Percentiles rank a stretch among this genome's conserved stretches.
These are phyloP conservation scores for Lasius fuliginosus DNA, from an alignment of 2,888 invertebrate genomes.

Conservation along the genomic window DNA sequence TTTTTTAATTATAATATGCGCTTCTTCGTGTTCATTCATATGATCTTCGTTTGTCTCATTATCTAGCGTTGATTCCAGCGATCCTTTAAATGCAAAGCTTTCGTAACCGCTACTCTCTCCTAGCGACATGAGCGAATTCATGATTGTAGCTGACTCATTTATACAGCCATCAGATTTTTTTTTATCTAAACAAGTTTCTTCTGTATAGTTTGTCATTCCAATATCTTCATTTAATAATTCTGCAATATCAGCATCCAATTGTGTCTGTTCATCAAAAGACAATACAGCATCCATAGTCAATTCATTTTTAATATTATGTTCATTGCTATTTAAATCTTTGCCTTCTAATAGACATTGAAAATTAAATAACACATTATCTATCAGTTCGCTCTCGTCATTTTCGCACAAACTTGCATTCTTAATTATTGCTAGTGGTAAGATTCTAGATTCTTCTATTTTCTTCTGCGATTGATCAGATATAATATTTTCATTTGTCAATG, in stretches of 20 bases:
- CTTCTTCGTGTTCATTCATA: slow-evolving; percentile 75
- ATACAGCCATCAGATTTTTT: slow-evolving; percentile 71
- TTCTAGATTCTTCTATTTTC: slow-evolving; percentile 42
- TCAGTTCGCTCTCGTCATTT: slow-evolving; percentile 68
- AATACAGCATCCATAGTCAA: slow-evolving; percentile 61
- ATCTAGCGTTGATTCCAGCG: slow-evolving; percentile 86
- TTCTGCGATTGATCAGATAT: slow-evolving; percentile 61
- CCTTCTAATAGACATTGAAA: slow-evolving; percentile 79
- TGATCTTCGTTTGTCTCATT: slow-evolving; percentile 83
- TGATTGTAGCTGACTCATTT: slow-evolving; percentile 81
- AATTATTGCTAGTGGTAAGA: slow-evolving; percentile 62
- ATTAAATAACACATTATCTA: slow-evolving; percentile 78
- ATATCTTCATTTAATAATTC: slow-evolving; percentile 82
- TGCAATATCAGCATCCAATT: slow-evolving; percentile 83
- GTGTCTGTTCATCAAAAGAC: slow-evolving; percentile 79
- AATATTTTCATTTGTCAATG: slow-evolving; percentile 77
- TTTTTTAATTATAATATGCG: slow-evolving; percentile 60
- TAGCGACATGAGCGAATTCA: slow-evolving; percentile 90
- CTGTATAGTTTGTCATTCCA: slow-evolving; percentile 60
- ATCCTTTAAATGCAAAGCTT: slow-evolving; percentile 88
- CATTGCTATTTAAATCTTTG: slow-evolving; percentile 63
- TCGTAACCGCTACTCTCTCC: slow-evolving; percentile 94
- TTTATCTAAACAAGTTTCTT: slow-evolving; percentile 68
- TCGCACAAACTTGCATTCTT: slow-evolving; percentile 67
- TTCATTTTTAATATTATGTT: slow-evolving; percentile 56